Evolutionary conservation across 2,797 vertebrate species (phyloP), one percentile per base, ranked within the genome.

Genomic region (Acestrorhynchus altus): DNA sequence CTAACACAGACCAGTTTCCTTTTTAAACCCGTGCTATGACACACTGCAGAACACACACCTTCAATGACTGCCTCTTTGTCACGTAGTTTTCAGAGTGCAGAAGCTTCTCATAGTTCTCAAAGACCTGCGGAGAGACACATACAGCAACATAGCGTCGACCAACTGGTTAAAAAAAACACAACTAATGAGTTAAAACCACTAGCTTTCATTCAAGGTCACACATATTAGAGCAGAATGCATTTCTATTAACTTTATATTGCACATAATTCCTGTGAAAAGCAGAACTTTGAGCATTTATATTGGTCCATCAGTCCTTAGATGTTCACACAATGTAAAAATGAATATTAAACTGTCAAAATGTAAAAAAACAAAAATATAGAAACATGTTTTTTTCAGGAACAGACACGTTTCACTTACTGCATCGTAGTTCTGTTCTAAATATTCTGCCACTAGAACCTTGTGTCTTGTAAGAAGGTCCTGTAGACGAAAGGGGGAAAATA

Each of bases 11-110:
- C 16, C 18, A 22, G 57, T 54, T 13, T 69, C 8, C 22, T 24
- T 26, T 51, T 68, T 20, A 47, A 24, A 1, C 18, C 7, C 31
- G 11, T 3, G 13, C 16, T 15, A 12, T 16, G 28, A 47, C 0
- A 47, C 16, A 39, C 0, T 22, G 24, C 10, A 64, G 35, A 22
- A 63, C 63, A 68, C 81, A 10, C 91, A 98, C 97, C 97, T 98
- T 99, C 85, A 99, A 90, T 59, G 97, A 99, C 87, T 99, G 97
- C 86, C 97, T 95, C 90, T 98, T 99, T 51, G 97, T 99, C 87
- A 99, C 97, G 0, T 99, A 99, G 90, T 99, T 99, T 88, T 98
- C 96, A 65, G 97, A 99, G 84, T 95, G 94, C 81, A 99, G 94
- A 83, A 99, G 93, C 89, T 98, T 98, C 91, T 99, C 97, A 40